These are phyloP conservation scores for Salvelinus alpinus DNA, from an alignment of 2,113 vertebrate species.

Conservation along the genomic window DNA sequence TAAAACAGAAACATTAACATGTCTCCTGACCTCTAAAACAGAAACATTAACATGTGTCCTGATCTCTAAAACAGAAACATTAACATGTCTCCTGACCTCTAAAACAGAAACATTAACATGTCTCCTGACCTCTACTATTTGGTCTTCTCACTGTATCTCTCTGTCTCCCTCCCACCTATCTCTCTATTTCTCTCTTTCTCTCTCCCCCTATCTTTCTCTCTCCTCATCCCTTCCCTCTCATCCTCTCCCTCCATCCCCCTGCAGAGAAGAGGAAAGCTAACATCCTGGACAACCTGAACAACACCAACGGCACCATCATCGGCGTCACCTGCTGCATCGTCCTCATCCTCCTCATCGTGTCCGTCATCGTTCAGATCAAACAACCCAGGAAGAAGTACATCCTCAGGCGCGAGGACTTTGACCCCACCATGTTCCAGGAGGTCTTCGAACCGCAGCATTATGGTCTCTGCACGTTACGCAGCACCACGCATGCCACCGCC, in stretches of 20 bases:
- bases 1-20: too few species aligned
- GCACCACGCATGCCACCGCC: constrained; percentile 70
- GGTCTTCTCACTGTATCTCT: neutral
- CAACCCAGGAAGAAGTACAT: constrained; percentile 98
- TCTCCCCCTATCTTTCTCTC: neutral
- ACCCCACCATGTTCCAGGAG: constrained; percentile 98
- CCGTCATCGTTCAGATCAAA: constrained; percentile 96
- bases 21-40: too few species aligned
- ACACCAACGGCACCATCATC: constrained; percentile 95
- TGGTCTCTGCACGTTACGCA: constrained; percentile 92
- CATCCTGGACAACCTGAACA: constrained; percentile 96
- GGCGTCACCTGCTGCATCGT: constrained; percentile 96
- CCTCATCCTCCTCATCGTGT: constrained; percentile 91
- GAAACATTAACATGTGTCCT: too few species aligned
- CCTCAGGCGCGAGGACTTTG: constrained; percentile 91
- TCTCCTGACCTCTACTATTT: neutral
- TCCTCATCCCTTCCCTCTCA: neutral
- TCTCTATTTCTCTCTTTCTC: too few species aligned
- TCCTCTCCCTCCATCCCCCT: constrained; percentile 29
- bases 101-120: too few species aligned
- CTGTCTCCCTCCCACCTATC: too few species aligned
- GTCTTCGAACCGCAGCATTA: constrained; percentile 97
- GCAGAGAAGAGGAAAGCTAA: constrained; percentile 93
- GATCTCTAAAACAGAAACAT: too few species aligned
- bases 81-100: too few species aligned